phyloP scores from a whole-genome alignment of 2,113 vertebrate species.

The Macaca mulatta region DNA sequence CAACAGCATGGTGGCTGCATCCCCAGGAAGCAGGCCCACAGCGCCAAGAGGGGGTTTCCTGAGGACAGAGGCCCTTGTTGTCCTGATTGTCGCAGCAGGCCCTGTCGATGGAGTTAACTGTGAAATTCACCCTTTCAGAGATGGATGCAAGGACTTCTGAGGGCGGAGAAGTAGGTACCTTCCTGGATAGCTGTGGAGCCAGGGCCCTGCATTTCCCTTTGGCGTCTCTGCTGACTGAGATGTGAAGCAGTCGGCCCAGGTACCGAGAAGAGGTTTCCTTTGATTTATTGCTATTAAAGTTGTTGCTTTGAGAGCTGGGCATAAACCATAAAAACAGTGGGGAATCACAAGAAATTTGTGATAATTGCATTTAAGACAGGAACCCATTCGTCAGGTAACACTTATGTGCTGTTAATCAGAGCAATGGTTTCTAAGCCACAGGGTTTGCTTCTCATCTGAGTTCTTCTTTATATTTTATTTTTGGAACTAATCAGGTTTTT shows the following conservation, averaged over 20 bases:
- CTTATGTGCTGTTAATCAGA: slow-evolving; percentile 56
- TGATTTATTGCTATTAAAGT: slow-evolving; percentile 20
- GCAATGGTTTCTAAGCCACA: slow-evolving; percentile 51
- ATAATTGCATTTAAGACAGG: slow-evolving; percentile 62
- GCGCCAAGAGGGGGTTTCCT: background rate
- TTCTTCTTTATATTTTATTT: slow-evolving; percentile 56
- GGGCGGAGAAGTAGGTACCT: background rate
- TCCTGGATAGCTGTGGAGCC: background rate
- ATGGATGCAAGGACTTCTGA: background rate
- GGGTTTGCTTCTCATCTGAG: slow-evolving; percentile 52
- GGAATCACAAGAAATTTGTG: slow-evolving; percentile 38
- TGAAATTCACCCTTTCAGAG: background rate
- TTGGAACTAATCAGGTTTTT: slow-evolving; percentile 69
- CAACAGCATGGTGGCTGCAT: background rate
- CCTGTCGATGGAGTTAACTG: background rate
- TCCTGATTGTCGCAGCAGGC: background rate
- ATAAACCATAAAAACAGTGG: slow-evolving; percentile 31
- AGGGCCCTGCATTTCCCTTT: background rate
- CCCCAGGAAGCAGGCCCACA: too few relatives aligned
- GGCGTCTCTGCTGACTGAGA: background rate
- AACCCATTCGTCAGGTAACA: slow-evolving; percentile 37
- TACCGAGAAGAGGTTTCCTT: background rate
- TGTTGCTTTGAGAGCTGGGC: slow-evolving; percentile 20
- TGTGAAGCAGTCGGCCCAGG: background rate
- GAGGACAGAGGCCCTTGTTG: background rate